These are phyloP conservation scores for Datnioides undecimradiatus DNA, from an alignment of 2,113 vertebrate genomes.

Conservation along the genomic window DNA sequence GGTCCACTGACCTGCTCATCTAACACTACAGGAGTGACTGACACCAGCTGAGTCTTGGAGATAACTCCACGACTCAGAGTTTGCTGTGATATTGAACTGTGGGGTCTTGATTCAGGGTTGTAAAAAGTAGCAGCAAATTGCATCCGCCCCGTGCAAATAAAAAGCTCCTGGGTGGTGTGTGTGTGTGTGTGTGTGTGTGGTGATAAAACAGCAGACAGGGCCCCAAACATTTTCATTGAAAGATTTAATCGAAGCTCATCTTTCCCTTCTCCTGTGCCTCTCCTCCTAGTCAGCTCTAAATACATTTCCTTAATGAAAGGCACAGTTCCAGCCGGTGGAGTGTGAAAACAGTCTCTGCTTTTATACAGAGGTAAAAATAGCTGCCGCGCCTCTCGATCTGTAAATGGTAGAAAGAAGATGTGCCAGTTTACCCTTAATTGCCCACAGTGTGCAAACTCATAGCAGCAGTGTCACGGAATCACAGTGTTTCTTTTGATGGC, in stretches of 20 bases:
- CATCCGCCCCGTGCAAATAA: not conserved
- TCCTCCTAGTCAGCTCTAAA: constrained; percentile 64
- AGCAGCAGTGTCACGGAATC: constrained; percentile 36
- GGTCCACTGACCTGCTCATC: constrained; percentile 66
- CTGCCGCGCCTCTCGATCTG: constrained; percentile 63
- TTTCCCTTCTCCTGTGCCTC: constrained; percentile 42
- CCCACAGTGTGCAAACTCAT: constrained; percentile 37
- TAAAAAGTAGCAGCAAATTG: constrained; percentile 22
- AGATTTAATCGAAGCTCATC: constrained; percentile 69
- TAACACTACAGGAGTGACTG: constrained; percentile 45
- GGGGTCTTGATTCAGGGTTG: constrained; percentile 30
- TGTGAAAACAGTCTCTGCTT: constrained; percentile 76
- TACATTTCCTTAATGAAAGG: constrained; percentile 80
- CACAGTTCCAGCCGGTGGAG: constrained; percentile 73
- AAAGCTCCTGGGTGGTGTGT: not conserved
- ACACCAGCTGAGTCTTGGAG: constrained; percentile 56
- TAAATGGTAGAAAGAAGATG: constrained; percentile 52
- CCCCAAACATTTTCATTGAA: constrained; percentile 63
- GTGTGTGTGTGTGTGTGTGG: not conserved
- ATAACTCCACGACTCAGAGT: constrained; percentile 25
- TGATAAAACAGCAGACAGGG: constrained; percentile 45
- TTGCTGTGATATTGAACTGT: not conserved
- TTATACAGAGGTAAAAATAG: constrained; percentile 80
- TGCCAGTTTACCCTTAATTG: constrained; percentile 62
- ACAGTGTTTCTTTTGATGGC: constrained; percentile 16